Conservation (phyloP, 37 sponge, comb jelly and placozoan species). For the Axinella damicornis region DNA sequence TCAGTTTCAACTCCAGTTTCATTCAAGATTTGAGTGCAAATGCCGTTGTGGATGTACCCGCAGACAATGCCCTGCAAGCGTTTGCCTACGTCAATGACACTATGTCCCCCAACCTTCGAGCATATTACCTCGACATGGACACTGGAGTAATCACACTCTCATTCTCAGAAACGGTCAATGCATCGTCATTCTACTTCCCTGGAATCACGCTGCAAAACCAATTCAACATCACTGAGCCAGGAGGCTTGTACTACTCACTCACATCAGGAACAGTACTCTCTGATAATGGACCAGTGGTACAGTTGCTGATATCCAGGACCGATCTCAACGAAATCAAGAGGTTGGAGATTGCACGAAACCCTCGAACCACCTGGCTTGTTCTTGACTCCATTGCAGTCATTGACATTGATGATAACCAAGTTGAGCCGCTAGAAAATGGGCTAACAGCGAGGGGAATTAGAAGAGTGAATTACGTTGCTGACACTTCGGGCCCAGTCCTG, state of each 20-base stretch:
- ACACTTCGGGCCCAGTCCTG: constrained; percentile 69
- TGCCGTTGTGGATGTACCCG: constrained; percentile 34
- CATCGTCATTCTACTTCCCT: constrained; percentile 57
- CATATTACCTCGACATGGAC: constrained; percentile 81
- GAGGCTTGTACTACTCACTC: constrained; percentile 23
- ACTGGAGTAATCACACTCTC: constrained; percentile 68
- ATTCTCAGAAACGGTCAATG: constrained; percentile 88
- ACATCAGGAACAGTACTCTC: constrained; percentile 56
- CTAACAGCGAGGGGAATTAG: constrained; percentile 44
- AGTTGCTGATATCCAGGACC: constrained; percentile 43
- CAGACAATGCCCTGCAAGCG: constrained; percentile 35
- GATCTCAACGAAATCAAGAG: constrained; percentile 88
- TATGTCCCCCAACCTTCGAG: constrained; percentile 51
- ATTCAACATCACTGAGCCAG: constrained; percentile 54
- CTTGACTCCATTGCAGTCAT: constrained; percentile 35
- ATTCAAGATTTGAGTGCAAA: constrained; percentile 91
- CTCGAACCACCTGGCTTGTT: constrained; percentile 56
- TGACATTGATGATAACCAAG: constrained; percentile 62
- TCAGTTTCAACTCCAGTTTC: constrained; percentile 60
- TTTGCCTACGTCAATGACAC: constrained; percentile 60
- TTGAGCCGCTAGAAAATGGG: constrained; percentile 63
- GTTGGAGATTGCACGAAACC: constrained; percentile 54
- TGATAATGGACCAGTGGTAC: constrained; percentile 63
- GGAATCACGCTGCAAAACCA: constrained; percentile 64
- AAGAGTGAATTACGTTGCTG: constrained; percentile 43